Evolutionary conservation across 2,113 vertebrate genomes (phyloP).

Genomic region (Pleuronectes platessa): DNA sequence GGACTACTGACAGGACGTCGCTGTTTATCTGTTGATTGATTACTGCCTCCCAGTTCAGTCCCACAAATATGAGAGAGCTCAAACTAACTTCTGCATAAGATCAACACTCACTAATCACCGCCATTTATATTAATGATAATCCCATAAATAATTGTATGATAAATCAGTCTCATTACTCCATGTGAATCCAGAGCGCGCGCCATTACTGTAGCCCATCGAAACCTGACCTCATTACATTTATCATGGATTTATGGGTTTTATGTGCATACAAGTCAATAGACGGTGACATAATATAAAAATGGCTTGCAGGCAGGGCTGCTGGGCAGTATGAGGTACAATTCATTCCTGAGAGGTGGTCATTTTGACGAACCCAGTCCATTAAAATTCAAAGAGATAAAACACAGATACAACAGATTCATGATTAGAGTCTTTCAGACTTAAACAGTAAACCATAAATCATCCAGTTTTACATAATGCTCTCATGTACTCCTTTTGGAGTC

Average conservation of each 20-base stretch:
- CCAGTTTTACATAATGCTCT: neutral
- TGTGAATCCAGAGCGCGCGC: slow-evolving; percentile 16
- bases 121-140: slow-evolving; percentile 55
- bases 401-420: slow-evolving; percentile 3
- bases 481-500: no score
- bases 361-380: neutral
- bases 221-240: slow-evolving; percentile 68
- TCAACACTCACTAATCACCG: slow-evolving; percentile 41
- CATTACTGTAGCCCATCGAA: slow-evolving; percentile 43
- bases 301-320: slow-evolving; percentile 20
- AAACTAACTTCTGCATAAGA: slow-evolving; percentile 8
- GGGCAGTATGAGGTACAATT: neutral
- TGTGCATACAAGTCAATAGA: slow-evolving; percentile 48
- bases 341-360: slow-evolving; percentile 25
- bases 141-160: slow-evolving; percentile 44
- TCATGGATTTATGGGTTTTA: slow-evolving; percentile 57
- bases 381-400: slow-evolving; percentile 15
- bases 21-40: slow-evolving; percentile 45
- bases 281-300: slow-evolving; percentile 52
- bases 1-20: slow-evolving; percentile 7
- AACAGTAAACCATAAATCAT: neutral
- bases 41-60: slow-evolving; percentile 1
- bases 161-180: slow-evolving; percentile 30
- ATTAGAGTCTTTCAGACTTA: neutral
- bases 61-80: slow-evolving; percentile 9